These are phyloP conservation scores for Mythimna albipuncta DNA, from an alignment of 2,888 invertebrate genomes.

Conservation along the genomic window DNA sequence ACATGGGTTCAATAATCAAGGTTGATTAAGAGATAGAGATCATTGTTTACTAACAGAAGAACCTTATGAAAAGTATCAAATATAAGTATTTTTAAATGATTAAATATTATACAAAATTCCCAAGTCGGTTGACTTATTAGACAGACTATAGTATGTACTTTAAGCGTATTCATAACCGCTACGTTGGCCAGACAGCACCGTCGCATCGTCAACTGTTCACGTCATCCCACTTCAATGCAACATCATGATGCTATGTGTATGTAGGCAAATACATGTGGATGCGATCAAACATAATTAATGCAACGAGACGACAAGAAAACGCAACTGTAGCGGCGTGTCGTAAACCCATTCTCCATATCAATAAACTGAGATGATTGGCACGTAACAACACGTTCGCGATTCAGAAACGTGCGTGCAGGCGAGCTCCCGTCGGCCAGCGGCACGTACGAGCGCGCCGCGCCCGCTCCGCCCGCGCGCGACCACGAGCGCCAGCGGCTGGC, in stretches of 20 bases:
- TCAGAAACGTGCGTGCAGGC: conserved; percentile 42
- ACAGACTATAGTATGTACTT: too few species aligned
- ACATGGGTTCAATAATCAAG: too few species aligned
- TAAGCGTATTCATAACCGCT: too few species aligned
- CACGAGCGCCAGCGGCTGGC: conserved; percentile 23
- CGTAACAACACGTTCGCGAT: conserved; percentile 61
- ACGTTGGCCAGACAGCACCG: too few species aligned
- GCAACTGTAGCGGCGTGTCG: conserved; percentile 25
- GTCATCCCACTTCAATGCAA: not conserved
- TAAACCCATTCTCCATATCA: conserved; percentile 45
- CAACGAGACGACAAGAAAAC: not conserved
- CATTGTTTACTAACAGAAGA: too few species aligned
- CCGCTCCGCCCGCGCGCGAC: conserved; percentile 6
- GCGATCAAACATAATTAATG: not conserved
- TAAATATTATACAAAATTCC: too few species aligned
- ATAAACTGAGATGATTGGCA: conserved; percentile 67
- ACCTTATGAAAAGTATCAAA: too few species aligned
- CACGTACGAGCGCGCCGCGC: conserved; percentile 12
- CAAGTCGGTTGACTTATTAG: too few species aligned
- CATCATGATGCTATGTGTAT: not conserved
- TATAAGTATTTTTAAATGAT: too few species aligned
- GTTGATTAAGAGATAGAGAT: too few species aligned
- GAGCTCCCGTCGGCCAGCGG: conserved; percentile 2
- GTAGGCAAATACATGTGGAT: not conserved
- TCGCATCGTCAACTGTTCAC: not conserved